Evolutionary conservation across 2,797 vertebrate species (phyloP).

Genomic region (Microhierax caerulescens): DNA sequence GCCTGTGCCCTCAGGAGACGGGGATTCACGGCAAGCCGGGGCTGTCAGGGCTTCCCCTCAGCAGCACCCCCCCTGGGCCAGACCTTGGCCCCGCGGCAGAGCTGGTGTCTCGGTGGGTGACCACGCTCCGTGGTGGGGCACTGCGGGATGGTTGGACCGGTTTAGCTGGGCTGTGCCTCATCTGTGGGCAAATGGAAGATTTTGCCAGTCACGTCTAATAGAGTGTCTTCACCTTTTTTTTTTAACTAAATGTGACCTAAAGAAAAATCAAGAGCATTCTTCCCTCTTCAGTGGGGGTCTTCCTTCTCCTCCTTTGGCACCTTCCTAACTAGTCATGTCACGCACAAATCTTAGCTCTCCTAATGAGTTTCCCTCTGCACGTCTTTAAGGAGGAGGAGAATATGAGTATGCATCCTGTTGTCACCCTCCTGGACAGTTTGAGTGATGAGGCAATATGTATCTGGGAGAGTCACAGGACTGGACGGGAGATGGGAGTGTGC

Average conservation of each 20-base stretch:
- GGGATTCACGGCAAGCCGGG: neutral
- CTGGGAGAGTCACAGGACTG: neutral
- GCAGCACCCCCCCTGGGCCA: neutral
- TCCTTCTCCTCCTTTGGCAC: neutral
- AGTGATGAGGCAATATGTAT: neutral
- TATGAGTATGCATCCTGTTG: neutral
- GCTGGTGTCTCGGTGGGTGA: neutral
- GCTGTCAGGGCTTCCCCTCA: neutral
- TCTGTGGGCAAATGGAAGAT: neutral
- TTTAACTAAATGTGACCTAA: neutral
- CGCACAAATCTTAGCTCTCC: neutral
- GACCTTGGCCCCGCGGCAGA: neutral
- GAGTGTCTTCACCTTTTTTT: neutral
- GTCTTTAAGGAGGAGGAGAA: neutral
- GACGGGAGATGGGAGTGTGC: neutral
- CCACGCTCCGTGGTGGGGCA: neutral
- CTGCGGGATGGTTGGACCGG: neutral
- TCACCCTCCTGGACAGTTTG: neutral
- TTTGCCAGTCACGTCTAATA: neutral
- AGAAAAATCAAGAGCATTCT: neutral
- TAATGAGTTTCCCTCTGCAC: neutral
- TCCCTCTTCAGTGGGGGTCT: neutral
- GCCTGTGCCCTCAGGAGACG: neutral
- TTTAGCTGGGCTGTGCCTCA: neutral
- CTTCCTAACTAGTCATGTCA: neutral